phyloP scores from a whole-genome alignment of 2,797 vertebrate species.

The Saxicola maurus region DNA sequence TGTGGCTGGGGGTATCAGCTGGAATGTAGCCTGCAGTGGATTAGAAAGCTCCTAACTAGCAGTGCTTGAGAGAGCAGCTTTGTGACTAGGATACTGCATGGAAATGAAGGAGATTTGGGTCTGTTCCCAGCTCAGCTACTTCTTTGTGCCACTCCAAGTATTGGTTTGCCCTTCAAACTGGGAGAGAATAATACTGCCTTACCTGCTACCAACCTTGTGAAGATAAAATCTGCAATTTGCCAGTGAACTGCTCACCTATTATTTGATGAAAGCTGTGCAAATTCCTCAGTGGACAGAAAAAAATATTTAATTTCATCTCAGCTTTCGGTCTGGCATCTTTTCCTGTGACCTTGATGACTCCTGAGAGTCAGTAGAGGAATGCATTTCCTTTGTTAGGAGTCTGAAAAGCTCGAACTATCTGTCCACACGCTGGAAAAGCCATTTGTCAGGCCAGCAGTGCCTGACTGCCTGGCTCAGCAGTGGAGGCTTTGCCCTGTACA shows the following conservation, averaged over 20 bases:
- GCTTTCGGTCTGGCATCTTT: slow-evolving; percentile 25
- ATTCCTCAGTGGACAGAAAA: neutral
- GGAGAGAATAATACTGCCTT: neutral
- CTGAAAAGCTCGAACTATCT: slow-evolving; percentile 20
- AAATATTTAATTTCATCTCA: slow-evolving; percentile 18
- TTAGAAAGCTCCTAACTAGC: neutral
- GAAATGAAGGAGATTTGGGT: slow-evolving; percentile 1
- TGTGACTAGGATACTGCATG: neutral
- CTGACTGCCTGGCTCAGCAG: fast-evolving
- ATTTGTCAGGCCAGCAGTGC: neutral
- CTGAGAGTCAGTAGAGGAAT: slow-evolving; percentile 36
- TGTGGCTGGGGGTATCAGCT: neutral
- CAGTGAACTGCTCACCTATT: neutral
- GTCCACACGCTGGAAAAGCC: slow-evolving; percentile 8
- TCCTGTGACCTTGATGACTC: slow-evolving; percentile 54
- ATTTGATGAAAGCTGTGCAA: neutral
- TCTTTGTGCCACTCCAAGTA: neutral
- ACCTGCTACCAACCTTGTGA: neutral
- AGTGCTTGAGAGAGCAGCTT: neutral
- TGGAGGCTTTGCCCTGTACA: neutral
- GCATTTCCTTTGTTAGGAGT: slow-evolving; percentile 40
- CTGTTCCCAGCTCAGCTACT: neutral
- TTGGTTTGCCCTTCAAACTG: neutral
- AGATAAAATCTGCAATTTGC: slow-evolving; percentile 15
- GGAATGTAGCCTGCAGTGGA: neutral